These are phyloP conservation scores for Hydrophis major DNA, from an alignment of 2,797 vertebrate species.

Conservation along the genomic window DNA sequence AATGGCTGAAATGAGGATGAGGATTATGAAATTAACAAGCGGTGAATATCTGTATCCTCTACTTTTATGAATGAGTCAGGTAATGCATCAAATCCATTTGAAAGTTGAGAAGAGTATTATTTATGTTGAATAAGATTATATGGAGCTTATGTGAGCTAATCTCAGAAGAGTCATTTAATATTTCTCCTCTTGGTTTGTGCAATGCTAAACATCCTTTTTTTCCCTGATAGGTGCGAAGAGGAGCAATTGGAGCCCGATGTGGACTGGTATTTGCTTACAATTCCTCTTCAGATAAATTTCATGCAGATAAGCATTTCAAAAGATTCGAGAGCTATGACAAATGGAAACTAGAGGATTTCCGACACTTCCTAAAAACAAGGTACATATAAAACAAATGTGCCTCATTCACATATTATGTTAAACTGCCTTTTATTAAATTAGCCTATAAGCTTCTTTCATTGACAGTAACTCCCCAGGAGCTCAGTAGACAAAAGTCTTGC, in stretches of 20 bases:
- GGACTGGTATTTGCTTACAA: constrained; percentile 93
- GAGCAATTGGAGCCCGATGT: constrained; percentile 92
- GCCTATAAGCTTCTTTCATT: background rate
- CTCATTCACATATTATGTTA: accelerated
- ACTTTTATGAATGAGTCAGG: background rate
- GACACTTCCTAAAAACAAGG: constrained; percentile 87
- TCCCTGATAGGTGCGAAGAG: constrained; percentile 83
- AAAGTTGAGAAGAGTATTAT: background rate
- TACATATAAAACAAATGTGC: constrained; percentile 54
- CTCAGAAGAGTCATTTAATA: background rate
- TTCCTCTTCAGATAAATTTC: constrained; percentile 78
- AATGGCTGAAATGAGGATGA: background rate
- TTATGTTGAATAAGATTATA: background rate
- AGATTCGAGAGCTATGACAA: constrained; percentile 87
- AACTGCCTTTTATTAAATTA: background rate
- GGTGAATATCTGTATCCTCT: no score
- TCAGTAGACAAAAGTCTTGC: background rate
- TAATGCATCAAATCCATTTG: background rate
- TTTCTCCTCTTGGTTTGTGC: background rate
- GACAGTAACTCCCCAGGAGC: background rate
- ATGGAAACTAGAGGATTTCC: constrained; percentile 89
- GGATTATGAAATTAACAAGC: background rate
- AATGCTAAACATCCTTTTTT: background rate
- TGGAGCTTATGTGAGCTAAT: no score
- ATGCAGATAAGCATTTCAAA: constrained; percentile 91